Base-by-base conservation (phyloP, 1,140 invertebrate genomes). In the Panulirus ornatus region DNA sequence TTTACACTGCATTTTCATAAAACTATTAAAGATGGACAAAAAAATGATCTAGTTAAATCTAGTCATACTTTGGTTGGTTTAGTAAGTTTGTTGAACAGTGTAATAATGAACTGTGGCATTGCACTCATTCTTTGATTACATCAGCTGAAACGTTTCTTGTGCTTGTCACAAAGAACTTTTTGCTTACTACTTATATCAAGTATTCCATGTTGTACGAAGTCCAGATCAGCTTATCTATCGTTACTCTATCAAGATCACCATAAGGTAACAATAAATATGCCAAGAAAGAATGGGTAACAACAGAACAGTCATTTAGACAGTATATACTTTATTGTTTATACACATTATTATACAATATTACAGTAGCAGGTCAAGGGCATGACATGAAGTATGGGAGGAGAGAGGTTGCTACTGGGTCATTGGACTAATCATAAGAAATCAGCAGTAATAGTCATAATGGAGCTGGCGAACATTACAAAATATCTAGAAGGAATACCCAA, bases 281-380 rank as follows among this genome's bases (percentile, higher is more conserved):
- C 11, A 11, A 58, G 51, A 11, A 58, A 58, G 11, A 58, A 58
- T 58, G 51, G 1, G 36, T 38, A 73, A 38, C 14, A 73, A 36
- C 14, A 36, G 16, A 34, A 73, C 2, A 19, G n/a, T 73, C 2
- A 3, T 36, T 38, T 36, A 34, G 58, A 81, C 51, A 51, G 34
- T 22, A 42, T 27, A 71, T 63, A 42, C 42, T 88, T 79, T 88
- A 70, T 88, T 88, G 54, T 88, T 79, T 88, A 79, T 79, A 88
- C 85, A 88, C 75, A 88, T 58, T 88, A 81, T 81, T 66, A 66
- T 88, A 88, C 85, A 88, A 79, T 79, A 87, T 88, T 79, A 30
- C 11, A 27, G 54, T 19, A 42, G 38, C 9, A 54, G 47, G 42
- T 34, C 27, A 27, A 34, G 19, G 34, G 58, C 27, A 9, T 30